Conservation (phyloP, 1,140 invertebrate species). For the Eciton burchellii region DNA sequence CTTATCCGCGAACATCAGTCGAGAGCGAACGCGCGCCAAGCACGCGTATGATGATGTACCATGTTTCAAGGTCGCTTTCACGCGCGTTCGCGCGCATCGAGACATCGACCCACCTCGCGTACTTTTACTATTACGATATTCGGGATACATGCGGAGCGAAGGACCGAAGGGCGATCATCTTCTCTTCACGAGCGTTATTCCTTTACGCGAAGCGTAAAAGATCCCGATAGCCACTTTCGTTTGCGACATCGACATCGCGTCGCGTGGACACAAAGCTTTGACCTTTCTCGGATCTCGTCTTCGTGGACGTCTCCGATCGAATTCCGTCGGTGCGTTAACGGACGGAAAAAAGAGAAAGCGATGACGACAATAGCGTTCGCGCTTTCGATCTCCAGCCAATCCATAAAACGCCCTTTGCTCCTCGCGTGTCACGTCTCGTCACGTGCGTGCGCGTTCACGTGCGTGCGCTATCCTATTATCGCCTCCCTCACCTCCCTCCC, state of each 20-base stretch:
- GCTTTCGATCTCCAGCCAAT: slow-evolving; percentile 38
- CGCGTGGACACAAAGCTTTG: too few species aligned
- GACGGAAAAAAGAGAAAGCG: slow-evolving; percentile 32
- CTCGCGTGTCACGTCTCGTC: slow-evolving; percentile 4
- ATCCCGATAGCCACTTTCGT: neutral
- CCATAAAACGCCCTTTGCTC: slow-evolving; percentile 18
- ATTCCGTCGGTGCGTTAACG: slow-evolving; percentile 14
- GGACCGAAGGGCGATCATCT: slow-evolving; percentile 50
- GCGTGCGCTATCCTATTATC: neutral
- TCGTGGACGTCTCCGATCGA: neutral
- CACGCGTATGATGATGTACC: slow-evolving; percentile 62
- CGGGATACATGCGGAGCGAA: slow-evolving; percentile 38
- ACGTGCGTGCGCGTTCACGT: neutral
- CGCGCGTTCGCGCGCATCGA: slow-evolving; percentile 70
- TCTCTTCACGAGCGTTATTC: neutral
- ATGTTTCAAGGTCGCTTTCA: slow-evolving; percentile 73
- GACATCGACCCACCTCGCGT: slow-evolving; percentile 62
- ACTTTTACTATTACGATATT: slow-evolving; percentile 63
- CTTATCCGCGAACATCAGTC: slow-evolving; percentile 43
- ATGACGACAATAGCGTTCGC: neutral
- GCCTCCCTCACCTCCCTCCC: neutral
- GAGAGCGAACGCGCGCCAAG: slow-evolving; percentile 1
- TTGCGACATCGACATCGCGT: neutral
- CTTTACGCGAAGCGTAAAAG: neutral
- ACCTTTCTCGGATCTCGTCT: too few species aligned